Evolutionary conservation across 2,797 vertebrate species (phyloP).

Genomic region (Eleutherodactylus coqui): DNA sequence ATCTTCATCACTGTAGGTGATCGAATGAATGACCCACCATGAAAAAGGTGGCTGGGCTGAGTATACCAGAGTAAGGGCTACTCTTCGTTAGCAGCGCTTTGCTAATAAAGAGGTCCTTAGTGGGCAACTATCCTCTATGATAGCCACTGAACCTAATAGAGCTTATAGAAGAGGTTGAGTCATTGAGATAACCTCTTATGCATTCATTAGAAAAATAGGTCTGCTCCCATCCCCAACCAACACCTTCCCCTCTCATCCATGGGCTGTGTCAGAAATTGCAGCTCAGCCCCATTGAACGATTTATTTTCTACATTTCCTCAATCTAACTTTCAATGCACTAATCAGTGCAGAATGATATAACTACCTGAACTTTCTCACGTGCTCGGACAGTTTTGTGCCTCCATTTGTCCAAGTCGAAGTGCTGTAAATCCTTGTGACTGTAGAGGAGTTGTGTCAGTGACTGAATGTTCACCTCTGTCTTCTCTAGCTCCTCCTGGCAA

Average conservation of each 20-base stretch:
- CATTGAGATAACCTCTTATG: too few species aligned
- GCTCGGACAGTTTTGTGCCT: conserved; percentile 79
- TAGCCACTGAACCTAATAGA: too few species aligned
- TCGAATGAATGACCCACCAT: background rate
- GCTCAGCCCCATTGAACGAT: background rate
- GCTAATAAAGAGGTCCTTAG: background rate
- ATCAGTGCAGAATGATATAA: background rate
- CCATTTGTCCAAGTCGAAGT: conserved; percentile 76
- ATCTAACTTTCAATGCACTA: too few species aligned
- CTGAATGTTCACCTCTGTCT: conserved; percentile 83
- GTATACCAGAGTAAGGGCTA: background rate
- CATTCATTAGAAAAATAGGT: background rate
- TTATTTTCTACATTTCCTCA: background rate
- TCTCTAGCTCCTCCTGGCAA: conserved; percentile 84
- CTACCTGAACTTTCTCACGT: conserved; percentile 73
- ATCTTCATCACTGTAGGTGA: background rate
- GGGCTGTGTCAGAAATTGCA: background rate
- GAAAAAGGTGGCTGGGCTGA: background rate
- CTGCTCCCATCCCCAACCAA: background rate
- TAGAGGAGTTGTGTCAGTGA: conserved; percentile 75
- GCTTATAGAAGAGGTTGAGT: too few species aligned
- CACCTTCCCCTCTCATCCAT: background rate
- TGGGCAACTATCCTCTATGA: background rate
- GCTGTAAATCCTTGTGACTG: conserved; percentile 79
- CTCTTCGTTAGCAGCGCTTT: too few species aligned